Base-by-base conservation (phyloP, 2,113 vertebrate genomes). In the Motacilla tschutschensis region DNA sequence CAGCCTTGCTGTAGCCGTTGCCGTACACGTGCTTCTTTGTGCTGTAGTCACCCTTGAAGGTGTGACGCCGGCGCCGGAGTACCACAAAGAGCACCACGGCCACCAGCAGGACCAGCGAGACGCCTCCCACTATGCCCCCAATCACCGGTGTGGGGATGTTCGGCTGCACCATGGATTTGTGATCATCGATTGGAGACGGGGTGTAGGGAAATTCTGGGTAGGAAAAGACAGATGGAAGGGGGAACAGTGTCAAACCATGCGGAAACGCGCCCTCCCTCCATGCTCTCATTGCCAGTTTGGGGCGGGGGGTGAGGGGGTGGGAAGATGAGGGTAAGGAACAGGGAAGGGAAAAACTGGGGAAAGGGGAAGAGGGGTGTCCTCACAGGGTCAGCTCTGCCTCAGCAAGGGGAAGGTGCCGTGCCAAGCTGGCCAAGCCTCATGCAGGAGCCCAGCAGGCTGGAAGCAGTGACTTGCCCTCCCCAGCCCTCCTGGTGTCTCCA, bases 41-140 rank as follows among this genome's bases (percentile, higher is more conserved):
- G 98, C 98, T 99, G 98, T 99, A 99, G 98, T 99, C 99, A 5
- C 99, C 99, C 95, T 99, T 99, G 98, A 99, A 99, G 97, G 99
- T 99, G 96, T 98, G 98, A 77, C 98, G 98, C 87, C 99, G 98
- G 91, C 98, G 98, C 69, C 98, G 98, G 69, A 99, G 98, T 81
- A 98, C 97, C 85, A 98, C 86, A 96, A 99, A 97, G 79, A 99
- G 97, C 91, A 98, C 97, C 57, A 97, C 96, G 54, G 97, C 98
- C 58, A 97, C 98, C 47, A 97, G 66, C 78, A 97, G 96, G 95
- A 99, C 97, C 93, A 99, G 97, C 89, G 96, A 96, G 84, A 98
- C 96, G 60, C 98, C 98, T 79, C 98, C 99, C 77, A 98, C 98
- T 63, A 98, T 97, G 48, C 98, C 98, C 96, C 98, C 98, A 90